A percentile compares a stretch with the other conserved stretches of the same genome.
These are phyloP conservation scores for Melipona quadrifasciata DNA, from an alignment of 1,140 invertebrate genomes.

Conservation along the genomic window DNA sequence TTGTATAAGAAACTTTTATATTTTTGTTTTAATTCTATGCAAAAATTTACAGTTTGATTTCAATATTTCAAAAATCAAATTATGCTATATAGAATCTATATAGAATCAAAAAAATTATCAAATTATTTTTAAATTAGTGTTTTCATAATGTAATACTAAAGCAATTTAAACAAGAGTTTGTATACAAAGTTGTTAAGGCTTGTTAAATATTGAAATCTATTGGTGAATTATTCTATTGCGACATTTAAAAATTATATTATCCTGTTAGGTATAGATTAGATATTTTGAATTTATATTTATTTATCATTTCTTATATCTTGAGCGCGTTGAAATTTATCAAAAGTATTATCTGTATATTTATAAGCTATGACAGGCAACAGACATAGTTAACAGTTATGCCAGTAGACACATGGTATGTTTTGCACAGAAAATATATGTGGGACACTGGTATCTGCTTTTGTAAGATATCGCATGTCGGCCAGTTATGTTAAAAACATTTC, in stretches of 20 bases:
- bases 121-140: not conserved
- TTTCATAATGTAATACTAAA: too few species aligned
- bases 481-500: slow-evolving; percentile 47
- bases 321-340: slow-evolving; percentile 7
- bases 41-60: slow-evolving; percentile 24
- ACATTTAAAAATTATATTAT: not conserved
- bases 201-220: not conserved
- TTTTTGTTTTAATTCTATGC: slow-evolving; percentile 46
- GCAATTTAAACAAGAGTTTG: not conserved
- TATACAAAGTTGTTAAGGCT: slow-evolving; percentile 15
- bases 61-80: slow-evolving; percentile 30
- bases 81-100: not conserved
- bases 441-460: slow-evolving; percentile 32
- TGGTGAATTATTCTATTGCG: too few species aligned
- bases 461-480: slow-evolving; percentile 51
- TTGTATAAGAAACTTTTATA: slow-evolving; percentile 1
- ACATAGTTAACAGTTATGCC: slow-evolving; percentile 50
- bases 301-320: not conserved
- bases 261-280: not conserved
- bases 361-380: slow-evolving; percentile 21
- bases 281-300: not conserved
- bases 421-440: slow-evolving; percentile 54
- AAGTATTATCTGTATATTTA: slow-evolving; percentile 8
- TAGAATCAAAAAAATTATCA: too few species aligned
- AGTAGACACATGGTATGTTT: slow-evolving; percentile 60